Percentiles rank a stretch among this genome's conserved stretches.
Evolutionary conservation across 2,113 vertebrate genomes (phyloP).

Genomic region (Myotis brandtii): DNA sequence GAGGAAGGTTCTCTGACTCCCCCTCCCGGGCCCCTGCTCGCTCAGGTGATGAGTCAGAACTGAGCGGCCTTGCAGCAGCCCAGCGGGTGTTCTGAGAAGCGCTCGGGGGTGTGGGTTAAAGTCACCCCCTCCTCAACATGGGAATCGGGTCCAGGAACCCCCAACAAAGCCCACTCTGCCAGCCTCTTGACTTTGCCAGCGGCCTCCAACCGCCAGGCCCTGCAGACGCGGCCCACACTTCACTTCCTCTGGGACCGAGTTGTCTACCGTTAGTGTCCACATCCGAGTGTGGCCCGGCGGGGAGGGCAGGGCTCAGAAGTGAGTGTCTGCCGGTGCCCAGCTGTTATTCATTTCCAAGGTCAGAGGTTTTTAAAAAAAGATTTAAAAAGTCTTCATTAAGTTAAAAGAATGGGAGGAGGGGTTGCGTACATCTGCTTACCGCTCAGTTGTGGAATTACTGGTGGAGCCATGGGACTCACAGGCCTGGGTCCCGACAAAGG

Average conservation of each 20-base stretch:
- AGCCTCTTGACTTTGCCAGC: background rate
- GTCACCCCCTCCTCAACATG: too few relatives aligned
- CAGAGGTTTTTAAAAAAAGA: background rate
- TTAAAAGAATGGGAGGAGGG: background rate
- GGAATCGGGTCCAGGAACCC: background rate
- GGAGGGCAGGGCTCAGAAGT: background rate
- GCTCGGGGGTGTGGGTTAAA: too few relatives aligned
- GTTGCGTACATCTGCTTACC: background rate
- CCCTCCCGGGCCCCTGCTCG: background rate
- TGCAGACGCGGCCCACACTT: accelerated
- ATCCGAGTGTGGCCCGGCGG: background rate
- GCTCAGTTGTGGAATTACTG: background rate
- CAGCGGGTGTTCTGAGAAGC: background rate
- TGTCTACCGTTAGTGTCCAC: background rate
- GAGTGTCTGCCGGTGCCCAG: too few relatives aligned
- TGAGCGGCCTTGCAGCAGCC: background rate
- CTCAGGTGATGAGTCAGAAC: background rate
- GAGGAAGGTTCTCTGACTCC: background rate
- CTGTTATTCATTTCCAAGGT: background rate
- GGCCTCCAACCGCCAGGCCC: background rate
- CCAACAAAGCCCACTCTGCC: background rate
- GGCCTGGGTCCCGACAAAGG: background rate
- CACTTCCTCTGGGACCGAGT: background rate
- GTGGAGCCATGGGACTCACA: background rate
- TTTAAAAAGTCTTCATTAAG: background rate